A percentile compares a stretch with the other conserved stretches of the same genome.
Evolutionary conservation across 2,888 invertebrate genomes (phyloP).

Genomic region (Steromphala cineraria): DNA sequence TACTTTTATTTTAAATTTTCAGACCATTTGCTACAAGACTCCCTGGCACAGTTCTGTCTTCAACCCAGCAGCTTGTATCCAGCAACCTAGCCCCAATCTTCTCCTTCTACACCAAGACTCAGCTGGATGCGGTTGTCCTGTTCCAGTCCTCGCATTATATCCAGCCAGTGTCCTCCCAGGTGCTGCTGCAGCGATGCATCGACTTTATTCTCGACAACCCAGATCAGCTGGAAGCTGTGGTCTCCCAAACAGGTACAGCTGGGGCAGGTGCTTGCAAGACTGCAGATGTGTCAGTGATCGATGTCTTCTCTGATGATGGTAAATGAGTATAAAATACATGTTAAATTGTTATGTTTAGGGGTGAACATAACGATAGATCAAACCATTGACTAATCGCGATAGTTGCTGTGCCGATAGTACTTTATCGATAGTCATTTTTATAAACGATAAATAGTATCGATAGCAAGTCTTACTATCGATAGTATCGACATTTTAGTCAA

Average conservation of each 20-base stretch:
- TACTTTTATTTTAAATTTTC: background rate
- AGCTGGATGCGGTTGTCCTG: background rate
- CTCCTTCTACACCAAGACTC: background rate
- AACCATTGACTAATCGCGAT: too few relatives aligned
- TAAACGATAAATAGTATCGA: too few relatives aligned
- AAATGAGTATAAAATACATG: background rate
- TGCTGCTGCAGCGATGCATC: background rate
- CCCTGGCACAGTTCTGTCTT: background rate
- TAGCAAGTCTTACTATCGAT: too few relatives aligned
- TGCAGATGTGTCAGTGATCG: background rate
- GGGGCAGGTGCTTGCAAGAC: too few relatives aligned
- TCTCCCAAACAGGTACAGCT: too few relatives aligned
- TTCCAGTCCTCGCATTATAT: background rate
- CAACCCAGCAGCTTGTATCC: background rate
- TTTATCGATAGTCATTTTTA: too few relatives aligned
- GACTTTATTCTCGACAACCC: slow-evolving; percentile 14
- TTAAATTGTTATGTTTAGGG: too few relatives aligned
- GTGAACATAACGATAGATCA: too few relatives aligned
- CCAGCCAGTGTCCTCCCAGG: background rate
- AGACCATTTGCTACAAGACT: background rate
- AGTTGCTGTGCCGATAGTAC: too few relatives aligned
- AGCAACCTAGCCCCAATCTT: background rate
- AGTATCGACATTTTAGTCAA: too few relatives aligned
- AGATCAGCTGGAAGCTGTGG: background rate
- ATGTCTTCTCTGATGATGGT: background rate